Percentiles rank a stretch among this genome's conserved stretches.
These are phyloP conservation scores for Athalia rosae DNA, from an alignment of 2,888 invertebrate species.

Conservation along the genomic window DNA sequence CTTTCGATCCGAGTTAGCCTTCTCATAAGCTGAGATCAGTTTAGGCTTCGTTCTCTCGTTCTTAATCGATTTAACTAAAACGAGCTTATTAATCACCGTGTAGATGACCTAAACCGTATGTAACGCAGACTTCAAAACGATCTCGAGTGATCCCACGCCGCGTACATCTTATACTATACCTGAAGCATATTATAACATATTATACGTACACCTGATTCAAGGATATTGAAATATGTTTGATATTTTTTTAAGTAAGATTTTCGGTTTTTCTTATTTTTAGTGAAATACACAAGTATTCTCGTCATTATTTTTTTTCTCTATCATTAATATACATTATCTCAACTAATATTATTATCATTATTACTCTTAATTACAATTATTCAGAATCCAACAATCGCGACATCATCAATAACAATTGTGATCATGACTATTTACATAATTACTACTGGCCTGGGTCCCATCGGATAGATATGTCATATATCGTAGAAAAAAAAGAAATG, in stretches of 20 bases:
- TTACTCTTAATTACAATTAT: not conserved
- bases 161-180: not conserved
- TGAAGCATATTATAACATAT: not conserved
- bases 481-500: slow-evolving; percentile 18
- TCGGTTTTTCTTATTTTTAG: not conserved
- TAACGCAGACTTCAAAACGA: not conserved
- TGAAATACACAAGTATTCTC: slow-evolving; percentile 32
- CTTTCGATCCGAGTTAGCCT: slow-evolving; percentile 19
- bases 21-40: not conserved
- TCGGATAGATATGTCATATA: slow-evolving; percentile 23
- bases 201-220: not conserved
- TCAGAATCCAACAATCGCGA: too few species aligned
- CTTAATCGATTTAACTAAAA: slow-evolving; percentile 36
- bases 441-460: slow-evolving; percentile 66
- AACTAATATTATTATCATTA: slow-evolving; percentile 35
- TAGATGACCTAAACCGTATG: slow-evolving; percentile 10
- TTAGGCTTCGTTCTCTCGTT: not conserved
- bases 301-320: slow-evolving; percentile 25
- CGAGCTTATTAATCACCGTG: slow-evolving; percentile 32
- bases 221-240: not conserved
- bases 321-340: slow-evolving; percentile 8
- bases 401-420: slow-evolving; percentile 18
- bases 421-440: slow-evolving; percentile 55
- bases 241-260: not conserved
- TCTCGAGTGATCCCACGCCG: not conserved